Conservation (phyloP, 1,140 invertebrate genomes). For the Papilio glaucus region DNA sequence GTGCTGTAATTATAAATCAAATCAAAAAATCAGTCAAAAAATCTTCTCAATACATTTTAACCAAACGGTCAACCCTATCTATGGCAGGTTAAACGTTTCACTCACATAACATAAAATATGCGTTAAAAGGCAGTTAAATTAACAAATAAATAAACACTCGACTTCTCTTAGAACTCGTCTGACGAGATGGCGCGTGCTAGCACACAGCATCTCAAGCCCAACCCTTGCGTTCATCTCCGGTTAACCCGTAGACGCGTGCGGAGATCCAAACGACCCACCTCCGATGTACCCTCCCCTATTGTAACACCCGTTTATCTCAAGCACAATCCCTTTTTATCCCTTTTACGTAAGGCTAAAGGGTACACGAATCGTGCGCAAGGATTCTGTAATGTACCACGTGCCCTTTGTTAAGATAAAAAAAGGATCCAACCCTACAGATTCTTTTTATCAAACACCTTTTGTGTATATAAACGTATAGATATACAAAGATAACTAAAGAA, state of each 20-base stretch:
- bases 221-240: slow-evolving; percentile 50
- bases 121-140: background rate
- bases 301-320: slow-evolving; percentile 62
- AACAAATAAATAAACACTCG: slow-evolving; percentile 11
- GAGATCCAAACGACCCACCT: slow-evolving; percentile 68
- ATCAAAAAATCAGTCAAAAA: background rate
- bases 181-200: slow-evolving; percentile 54
- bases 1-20: no score
- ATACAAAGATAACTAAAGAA: background rate
- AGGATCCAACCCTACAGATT: slow-evolving; percentile 41
- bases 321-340: slow-evolving; percentile 68
- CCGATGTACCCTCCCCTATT: slow-evolving; percentile 47
- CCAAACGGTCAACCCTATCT: background rate
- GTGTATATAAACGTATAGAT: slow-evolving; percentile 25
- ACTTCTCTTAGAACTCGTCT: slow-evolving; percentile 11
- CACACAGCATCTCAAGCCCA: slow-evolving; percentile 62
- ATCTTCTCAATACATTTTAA: background rate
- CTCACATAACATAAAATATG: background rate
- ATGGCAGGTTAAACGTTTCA: background rate
- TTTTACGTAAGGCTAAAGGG: slow-evolving; percentile 66
- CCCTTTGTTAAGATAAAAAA: slow-evolving; percentile 69
- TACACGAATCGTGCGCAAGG: slow-evolving; percentile 75
- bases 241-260: slow-evolving; percentile 76
- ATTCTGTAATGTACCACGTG: slow-evolving; percentile 78
- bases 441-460: slow-evolving; percentile 47